These are phyloP conservation scores for Nomada fucata DNA, from an alignment of 2,888 invertebrate genomes.

Conservation along the genomic window DNA sequence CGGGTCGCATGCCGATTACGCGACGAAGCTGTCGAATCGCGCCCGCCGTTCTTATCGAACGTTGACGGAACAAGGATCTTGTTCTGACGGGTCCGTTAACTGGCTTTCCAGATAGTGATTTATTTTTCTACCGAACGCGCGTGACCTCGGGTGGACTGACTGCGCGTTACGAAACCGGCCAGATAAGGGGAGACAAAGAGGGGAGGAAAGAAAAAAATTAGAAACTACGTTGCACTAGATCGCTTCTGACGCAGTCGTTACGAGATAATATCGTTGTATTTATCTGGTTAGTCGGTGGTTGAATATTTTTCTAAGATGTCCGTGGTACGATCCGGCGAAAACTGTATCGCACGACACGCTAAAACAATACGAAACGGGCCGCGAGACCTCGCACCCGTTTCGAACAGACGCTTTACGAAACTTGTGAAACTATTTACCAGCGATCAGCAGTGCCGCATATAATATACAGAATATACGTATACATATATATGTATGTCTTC, in stretches of 20 bases:
- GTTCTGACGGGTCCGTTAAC: constrained; percentile 1
- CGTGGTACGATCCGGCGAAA: constrained; percentile 31
- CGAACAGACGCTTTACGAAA: constrained; percentile 67
- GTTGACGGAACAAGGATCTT: constrained; percentile 8
- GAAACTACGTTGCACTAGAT: neutral
- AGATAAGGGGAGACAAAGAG: neutral
- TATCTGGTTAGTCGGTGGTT: constrained; percentile 38
- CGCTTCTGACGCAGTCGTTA: neutral
- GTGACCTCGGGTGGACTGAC: constrained; percentile 26
- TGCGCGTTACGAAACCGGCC: neutral
- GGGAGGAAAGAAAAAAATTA: neutral
- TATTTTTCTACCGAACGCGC: constrained; percentile 40
- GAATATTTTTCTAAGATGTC: constrained; percentile 54
- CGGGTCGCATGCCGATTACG: constrained; percentile 11
- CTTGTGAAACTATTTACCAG: constrained; percentile 55
- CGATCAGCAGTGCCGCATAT: constrained; percentile 64
- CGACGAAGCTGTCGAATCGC: constrained; percentile 41
- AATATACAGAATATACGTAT: constrained; percentile 6
- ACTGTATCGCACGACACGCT: constrained; percentile 18
- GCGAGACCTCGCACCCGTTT: constrained; percentile 44
- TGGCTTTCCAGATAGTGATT: constrained; percentile 47
- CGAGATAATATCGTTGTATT: neutral
- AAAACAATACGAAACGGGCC: constrained; percentile 8
- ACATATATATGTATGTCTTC: constrained; percentile 47
- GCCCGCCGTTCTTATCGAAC: constrained; percentile 43